These are phyloP conservation scores for Merodon equestris DNA, from an alignment of 2,888 invertebrate species.

Conservation along the genomic window DNA sequence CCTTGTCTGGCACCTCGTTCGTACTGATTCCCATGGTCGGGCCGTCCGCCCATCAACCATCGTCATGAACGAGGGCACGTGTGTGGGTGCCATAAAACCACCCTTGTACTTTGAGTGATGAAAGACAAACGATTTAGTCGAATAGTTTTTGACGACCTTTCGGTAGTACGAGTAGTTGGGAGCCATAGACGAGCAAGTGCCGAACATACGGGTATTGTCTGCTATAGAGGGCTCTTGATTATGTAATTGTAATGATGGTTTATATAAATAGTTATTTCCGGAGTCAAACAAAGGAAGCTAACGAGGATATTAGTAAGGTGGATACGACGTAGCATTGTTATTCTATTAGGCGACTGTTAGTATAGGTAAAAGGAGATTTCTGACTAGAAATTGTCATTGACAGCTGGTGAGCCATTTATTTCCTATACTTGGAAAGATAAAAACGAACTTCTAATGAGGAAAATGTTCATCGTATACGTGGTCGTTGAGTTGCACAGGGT, in stretches of 20 bases:
- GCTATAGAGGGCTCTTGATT: constrained; percentile 46
- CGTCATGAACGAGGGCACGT: constrained; percentile 1
- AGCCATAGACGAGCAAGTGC: background rate
- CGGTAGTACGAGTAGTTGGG: background rate
- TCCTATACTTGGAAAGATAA: no score
- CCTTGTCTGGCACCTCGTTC: constrained; percentile 48
- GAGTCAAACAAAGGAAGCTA: background rate
- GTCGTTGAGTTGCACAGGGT: no score
- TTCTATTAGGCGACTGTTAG: no score
- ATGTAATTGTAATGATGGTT: constrained; percentile 67
- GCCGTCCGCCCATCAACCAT: background rate
- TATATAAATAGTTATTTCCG: constrained; percentile 53
- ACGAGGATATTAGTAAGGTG: no score
- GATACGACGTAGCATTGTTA: no score
- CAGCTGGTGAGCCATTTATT: no score
- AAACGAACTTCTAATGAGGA: no score
- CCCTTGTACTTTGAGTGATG: constrained; percentile 59
- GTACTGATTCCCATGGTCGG: constrained; percentile 12
- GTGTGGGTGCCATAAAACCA: background rate
- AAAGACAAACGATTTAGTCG: constrained; percentile 48
- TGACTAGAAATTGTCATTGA: no score
- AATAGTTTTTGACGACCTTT: constrained; percentile 54
- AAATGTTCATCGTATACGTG: no score
- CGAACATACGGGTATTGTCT: constrained; percentile 3
- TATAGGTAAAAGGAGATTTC: no score